Percentiles rank a stretch among this genome's conserved stretches.
phyloP scores from a whole-genome alignment of 30 jellyfish, hydroid and myxozoan species.

The Clytia hemisphaerica region DNA sequence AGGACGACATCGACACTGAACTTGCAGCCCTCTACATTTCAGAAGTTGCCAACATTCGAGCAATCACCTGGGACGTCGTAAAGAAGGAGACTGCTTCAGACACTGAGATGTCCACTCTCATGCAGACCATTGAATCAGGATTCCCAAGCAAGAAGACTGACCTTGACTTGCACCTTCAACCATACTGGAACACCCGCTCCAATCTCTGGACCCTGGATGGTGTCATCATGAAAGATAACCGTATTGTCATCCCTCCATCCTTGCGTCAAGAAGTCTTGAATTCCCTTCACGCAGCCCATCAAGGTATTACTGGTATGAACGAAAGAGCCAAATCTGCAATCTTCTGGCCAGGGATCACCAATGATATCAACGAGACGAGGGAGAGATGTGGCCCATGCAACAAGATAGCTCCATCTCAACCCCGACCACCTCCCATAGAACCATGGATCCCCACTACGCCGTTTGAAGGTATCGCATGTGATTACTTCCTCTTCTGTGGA shows the following conservation, averaged over 20 bases:
- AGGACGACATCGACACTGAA: too few species aligned
- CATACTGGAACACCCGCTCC: too few species aligned
- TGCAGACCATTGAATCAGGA: not conserved
- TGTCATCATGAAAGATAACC: not conserved
- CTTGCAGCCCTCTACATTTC: too few species aligned
- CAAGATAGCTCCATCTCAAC: not conserved
- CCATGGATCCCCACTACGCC: too few species aligned
- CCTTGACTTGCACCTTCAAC: not conserved
- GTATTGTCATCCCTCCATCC: not conserved
- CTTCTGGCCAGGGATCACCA: slow-evolving; percentile 1
- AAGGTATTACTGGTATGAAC: not conserved
- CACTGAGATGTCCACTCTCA: slow-evolving; percentile 6
- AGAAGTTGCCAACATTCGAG: too few species aligned
- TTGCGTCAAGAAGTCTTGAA: not conserved
- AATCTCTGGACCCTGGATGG: slow-evolving; percentile 9
- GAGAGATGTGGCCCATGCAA: not conserved
- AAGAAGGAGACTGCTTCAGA: not conserved
- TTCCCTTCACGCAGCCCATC: not conserved
- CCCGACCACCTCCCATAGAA: not conserved
- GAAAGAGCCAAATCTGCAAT: not conserved
- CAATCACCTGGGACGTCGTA: slow-evolving; percentile 7
- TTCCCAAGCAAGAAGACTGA: not conserved
- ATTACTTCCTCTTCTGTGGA: too few species aligned
- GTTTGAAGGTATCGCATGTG: too few species aligned
- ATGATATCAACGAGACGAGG: too few species aligned